Conservation (phyloP, 30 jellyfish, hydroid and myxozoan genomes). For the Aurelia aurita complex sp. Pacific region DNA sequence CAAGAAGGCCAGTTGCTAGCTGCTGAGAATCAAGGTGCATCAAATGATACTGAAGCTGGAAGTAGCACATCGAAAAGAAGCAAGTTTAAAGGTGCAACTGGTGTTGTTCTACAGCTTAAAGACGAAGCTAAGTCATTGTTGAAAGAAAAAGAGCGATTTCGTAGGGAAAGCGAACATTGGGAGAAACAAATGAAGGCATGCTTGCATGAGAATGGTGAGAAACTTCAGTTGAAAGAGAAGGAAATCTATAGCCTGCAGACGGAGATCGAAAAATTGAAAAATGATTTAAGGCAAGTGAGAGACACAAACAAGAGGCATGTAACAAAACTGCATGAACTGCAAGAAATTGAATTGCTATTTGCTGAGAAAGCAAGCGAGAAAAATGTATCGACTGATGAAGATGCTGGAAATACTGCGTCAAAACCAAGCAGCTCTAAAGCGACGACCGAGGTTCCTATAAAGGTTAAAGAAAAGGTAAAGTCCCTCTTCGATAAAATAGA, state of each 20-base stretch:
- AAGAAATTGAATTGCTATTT: too few relatives aligned
- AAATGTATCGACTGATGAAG: too few relatives aligned
- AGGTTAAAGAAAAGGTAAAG: too few relatives aligned
- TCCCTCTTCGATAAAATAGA: too few relatives aligned
- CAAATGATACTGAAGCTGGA: neutral
- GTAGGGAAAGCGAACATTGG: neutral
- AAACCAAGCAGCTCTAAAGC: too few relatives aligned
- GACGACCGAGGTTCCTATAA: neutral
- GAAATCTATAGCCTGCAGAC: neutral
- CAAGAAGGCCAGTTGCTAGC: neutral
- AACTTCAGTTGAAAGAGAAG: constrained; percentile 1
- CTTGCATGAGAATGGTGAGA: neutral
- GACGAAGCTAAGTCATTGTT: neutral
- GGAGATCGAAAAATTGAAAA: too few relatives aligned
- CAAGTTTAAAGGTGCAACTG: neutral
- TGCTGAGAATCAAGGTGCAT: neutral
- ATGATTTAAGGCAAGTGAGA: too few relatives aligned
- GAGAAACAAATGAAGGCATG: neutral
- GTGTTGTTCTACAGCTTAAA: neutral
- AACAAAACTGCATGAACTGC: neutral
- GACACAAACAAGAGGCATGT: too few relatives aligned
- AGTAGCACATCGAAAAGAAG: neutral
- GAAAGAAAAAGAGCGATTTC: constrained; percentile 14
- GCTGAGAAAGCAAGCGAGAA: too few relatives aligned
- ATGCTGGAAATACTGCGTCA: too few relatives aligned